Base-by-base conservation (phyloP, 1,140 invertebrate genomes). In the Lycorma delicatula region DNA sequence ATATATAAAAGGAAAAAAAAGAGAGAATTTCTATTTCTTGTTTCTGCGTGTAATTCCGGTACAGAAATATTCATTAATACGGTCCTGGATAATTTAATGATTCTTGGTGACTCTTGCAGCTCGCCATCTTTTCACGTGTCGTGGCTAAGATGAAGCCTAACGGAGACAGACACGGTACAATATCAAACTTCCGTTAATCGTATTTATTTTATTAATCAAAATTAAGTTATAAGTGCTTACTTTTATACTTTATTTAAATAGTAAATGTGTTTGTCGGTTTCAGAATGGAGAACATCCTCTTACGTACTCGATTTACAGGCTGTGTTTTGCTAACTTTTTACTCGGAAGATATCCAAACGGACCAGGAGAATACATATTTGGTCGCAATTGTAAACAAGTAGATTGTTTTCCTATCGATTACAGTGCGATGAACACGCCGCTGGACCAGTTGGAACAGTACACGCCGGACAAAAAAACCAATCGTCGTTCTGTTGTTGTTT, bases 371-470 rank as follows among this genome's bases (percentile, higher is more conserved):
- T 84, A 81, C 75, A 75, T 86, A 23, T 77, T 86, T 27, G 84
- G 23, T 77, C 81, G 12, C 74, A 78, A 77, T 54, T 72, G 76
- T 26, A 69, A 76, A 11, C 75, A 79, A 4, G 72, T 75, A 18
- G 77, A 77, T 3, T 76, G 77, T 36, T 86, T 85, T 66, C 84
- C 84, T 0, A 81, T 86, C 18, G 84, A 86, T 73, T 86, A 86
- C 70, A 83, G 81, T 62, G 83, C 83, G 9, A 73, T 86, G 54
- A 85, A 85, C 69, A 79, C 81, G 2, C 77, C 82, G 61, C 78
- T 79, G 56, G 81, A 80, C 47, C 81, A 82, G 64, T 65, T 85
- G 48, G 84, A 86, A 70, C 79, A 82, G 56, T 86, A 85, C 66
- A 78, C 76, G 56, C 82, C 82, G 1, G 77, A 82, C 63, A 82